phyloP scores from a whole-genome alignment of 2,113 vertebrate genomes.

The Pavo muticus region DNA sequence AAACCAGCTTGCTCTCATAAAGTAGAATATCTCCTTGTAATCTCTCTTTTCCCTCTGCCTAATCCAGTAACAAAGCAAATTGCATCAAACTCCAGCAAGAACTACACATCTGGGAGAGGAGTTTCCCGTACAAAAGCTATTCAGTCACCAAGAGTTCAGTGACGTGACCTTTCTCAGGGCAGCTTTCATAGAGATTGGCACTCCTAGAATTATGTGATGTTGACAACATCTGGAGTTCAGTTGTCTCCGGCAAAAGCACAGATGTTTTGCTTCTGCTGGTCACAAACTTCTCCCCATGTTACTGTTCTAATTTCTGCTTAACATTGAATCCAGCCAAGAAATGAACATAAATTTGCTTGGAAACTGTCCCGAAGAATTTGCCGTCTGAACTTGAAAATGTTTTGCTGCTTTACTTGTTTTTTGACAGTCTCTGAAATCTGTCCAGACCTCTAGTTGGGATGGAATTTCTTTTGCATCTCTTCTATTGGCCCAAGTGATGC shows the following conservation, averaged over 20 bases:
- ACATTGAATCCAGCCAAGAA: conserved; percentile 27
- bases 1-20: background rate
- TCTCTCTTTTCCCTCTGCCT: background rate
- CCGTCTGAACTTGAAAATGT: conserved; percentile 6
- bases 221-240: conserved; percentile 50
- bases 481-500: background rate
- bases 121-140: conserved; percentile 51
- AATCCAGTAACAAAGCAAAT: conserved; percentile 22
- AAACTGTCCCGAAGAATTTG: conserved; percentile 27
- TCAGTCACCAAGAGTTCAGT: conserved; percentile 59
- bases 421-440: conserved; percentile 4
- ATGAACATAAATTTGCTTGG: conserved; percentile 39
- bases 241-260: background rate
- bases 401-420: conserved; percentile 20
- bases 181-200: conserved; percentile 38
- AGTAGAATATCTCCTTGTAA: background rate
- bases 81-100: background rate
- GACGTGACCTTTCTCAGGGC: conserved; percentile 46
- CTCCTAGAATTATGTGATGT: conserved; percentile 41
- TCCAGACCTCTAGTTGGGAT: background rate
- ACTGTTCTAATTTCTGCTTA: conserved; percentile 15
- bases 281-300: conserved; percentile 23
- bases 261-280: conserved; percentile 50
- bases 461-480: background rate
- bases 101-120: conserved; percentile 33